phyloP scores from a whole-genome alignment of 2,797 vertebrate species.

The Acanthurus lineatus region DNA sequence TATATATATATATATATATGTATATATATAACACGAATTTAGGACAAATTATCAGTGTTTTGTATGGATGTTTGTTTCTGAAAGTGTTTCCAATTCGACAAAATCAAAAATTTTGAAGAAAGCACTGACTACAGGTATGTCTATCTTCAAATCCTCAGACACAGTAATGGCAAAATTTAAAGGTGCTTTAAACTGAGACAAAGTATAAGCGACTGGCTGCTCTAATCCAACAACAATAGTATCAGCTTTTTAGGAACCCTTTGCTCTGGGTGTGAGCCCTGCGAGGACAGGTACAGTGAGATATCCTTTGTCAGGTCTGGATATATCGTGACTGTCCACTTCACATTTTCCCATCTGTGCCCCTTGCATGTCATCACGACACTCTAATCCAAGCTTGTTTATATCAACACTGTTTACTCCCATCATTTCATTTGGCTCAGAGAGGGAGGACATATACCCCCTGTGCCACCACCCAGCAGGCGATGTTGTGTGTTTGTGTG shows the following conservation, averaged over 20 bases:
- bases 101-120: neutral
- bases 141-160: neutral
- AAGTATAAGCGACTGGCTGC: neutral
- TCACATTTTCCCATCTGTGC: conserved; percentile 64
- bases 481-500: conserved; percentile 12
- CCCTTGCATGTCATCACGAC: conserved; percentile 64
- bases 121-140: neutral
- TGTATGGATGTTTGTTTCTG: too few species aligned
- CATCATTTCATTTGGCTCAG: conserved; percentile 72
- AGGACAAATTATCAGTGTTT: too few species aligned
- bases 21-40: neutral
- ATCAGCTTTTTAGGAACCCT: neutral
- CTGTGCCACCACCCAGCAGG: conserved; percentile 45
- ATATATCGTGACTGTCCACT: conserved; percentile 64
- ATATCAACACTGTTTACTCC: conserved; percentile 51
- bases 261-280: neutral
- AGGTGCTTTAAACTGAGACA: neutral
- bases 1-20: too few species aligned
- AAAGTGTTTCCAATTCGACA: neutral
- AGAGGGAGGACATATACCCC: conserved; percentile 49
- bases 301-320: conserved; percentile 18
- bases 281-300: conserved; percentile 1
- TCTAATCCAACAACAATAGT: neutral
- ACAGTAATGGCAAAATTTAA: neutral
- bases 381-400: conserved; percentile 66